Percentiles rank a stretch among this genome's conserved stretches.
phyloP scores from a whole-genome alignment of 2,888 invertebrate species.

The Axea sp. region DNA sequence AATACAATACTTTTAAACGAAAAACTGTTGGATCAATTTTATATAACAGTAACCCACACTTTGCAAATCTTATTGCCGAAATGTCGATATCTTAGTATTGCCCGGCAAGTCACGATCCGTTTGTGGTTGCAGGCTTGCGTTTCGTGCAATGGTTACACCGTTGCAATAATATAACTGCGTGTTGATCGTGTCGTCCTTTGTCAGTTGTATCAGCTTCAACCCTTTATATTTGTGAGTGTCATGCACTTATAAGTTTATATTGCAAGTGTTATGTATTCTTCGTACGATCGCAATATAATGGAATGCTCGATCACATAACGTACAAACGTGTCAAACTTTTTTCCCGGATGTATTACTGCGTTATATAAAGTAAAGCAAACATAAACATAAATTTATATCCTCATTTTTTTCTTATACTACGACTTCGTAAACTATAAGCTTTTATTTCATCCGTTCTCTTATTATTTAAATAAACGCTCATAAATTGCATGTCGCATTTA shows the following conservation, averaged over 20 bases:
- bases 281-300: constrained; percentile 41
- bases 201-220: constrained; percentile 41
- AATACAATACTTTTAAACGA: constrained; percentile 33
- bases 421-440: too few relatives aligned
- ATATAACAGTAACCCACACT: constrained; percentile 34
- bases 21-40: constrained; percentile 43
- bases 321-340: constrained; percentile 14
- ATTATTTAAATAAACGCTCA: too few relatives aligned
- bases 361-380: background rate
- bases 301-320: constrained; percentile 34
- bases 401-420: too few relatives aligned
- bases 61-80: constrained; percentile 56
- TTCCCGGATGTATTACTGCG: background rate
- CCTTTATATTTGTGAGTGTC: constrained; percentile 44
- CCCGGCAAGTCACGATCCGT: constrained; percentile 53
- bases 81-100: constrained; percentile 50
- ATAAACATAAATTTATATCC: too few relatives aligned
- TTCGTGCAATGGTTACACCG: constrained; percentile 50
- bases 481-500: too few relatives aligned
- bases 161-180: constrained; percentile 49
- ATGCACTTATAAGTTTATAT: constrained; percentile 38
- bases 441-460: too few relatives aligned
- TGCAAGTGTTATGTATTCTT: constrained; percentile 29
- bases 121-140: constrained; percentile 54
- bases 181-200: constrained; percentile 53